These are phyloP conservation scores for Nephrotoma flavescens DNA, from an alignment of 2,888 invertebrate species.

Conservation along the genomic window DNA sequence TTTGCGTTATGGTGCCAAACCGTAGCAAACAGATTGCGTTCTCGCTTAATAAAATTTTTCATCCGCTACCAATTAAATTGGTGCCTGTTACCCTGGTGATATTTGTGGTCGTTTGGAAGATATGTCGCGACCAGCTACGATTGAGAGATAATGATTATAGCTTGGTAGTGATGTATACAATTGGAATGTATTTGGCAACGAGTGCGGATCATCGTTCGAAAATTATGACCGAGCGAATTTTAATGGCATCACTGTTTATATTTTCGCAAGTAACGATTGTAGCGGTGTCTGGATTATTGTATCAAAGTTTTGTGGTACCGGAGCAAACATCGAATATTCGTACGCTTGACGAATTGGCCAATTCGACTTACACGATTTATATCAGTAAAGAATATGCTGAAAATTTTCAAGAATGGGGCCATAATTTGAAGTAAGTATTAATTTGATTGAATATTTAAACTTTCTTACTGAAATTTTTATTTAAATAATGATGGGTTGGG, in stretches of 20 bases:
- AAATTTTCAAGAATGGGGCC: neutral
- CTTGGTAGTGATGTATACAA: neutral
- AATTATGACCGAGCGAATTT: neutral
- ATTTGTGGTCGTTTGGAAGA: neutral
- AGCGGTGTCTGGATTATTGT: neutral
- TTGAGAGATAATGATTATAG: neutral
- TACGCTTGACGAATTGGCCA: neutral
- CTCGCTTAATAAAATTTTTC: constrained; percentile 2
- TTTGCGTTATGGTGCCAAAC: constrained; percentile 4
- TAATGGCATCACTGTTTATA: neutral
- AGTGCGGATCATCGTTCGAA: neutral
- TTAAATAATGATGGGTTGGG: too few species aligned
- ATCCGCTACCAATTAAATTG: neutral
- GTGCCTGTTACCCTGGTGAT: neutral
- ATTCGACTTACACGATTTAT: neutral
- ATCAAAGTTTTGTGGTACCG: neutral
- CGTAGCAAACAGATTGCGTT: neutral
- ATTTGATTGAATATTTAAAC: neutral
- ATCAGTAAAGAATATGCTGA: neutral
- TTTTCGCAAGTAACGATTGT: neutral
- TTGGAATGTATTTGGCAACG: constrained; percentile 1
- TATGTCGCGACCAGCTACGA: neutral
- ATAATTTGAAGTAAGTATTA: neutral
- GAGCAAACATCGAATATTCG: neutral
- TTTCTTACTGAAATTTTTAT: neutral